Percentiles rank a stretch among this genome's conserved stretches.
Conservation (phyloP, 2,888 invertebrate species). For the Macaria notata region DNA sequence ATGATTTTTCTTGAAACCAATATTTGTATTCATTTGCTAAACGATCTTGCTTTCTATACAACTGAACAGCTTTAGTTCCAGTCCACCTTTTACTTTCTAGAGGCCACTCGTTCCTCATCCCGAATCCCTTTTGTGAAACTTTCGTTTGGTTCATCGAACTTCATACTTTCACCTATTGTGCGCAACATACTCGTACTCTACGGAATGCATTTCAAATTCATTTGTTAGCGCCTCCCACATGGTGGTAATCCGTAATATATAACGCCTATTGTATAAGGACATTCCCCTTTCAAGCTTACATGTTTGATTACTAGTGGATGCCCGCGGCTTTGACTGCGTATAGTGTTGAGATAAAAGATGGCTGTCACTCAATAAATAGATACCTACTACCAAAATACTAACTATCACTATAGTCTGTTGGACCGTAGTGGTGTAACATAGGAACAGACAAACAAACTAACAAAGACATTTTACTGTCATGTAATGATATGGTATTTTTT, state of each 20-base stretch:
- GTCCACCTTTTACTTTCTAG: slow-evolving; percentile 62
- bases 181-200: slow-evolving; percentile 62
- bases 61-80: not conserved
- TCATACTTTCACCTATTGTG: slow-evolving; percentile 79
- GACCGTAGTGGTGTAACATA: too few species aligned
- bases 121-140: slow-evolving; percentile 64
- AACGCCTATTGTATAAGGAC: slow-evolving; percentile 46
- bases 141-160: slow-evolving; percentile 80
- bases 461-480: too few species aligned
- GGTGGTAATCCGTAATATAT: slow-evolving; percentile 35
- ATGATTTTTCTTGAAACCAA: too few species aligned
- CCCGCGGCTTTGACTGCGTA: too few species aligned
- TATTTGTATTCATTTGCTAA: too few species aligned
- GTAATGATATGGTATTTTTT: too few species aligned
- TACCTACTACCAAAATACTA: too few species aligned
- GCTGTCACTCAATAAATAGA: too few species aligned
- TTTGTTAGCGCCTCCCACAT: slow-evolving; percentile 63
- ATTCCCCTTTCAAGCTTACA: slow-evolving; percentile 28
- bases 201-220: slow-evolving; percentile 75
- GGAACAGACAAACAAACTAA: too few species aligned
- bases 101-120: slow-evolving; percentile 46
- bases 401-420: too few species aligned
- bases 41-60: too few species aligned
- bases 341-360: too few species aligned
- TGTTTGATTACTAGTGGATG: not conserved